These are phyloP conservation scores for Sycophila sp. DNA, from an alignment of 1,140 invertebrate species.

Conservation along the genomic window DNA sequence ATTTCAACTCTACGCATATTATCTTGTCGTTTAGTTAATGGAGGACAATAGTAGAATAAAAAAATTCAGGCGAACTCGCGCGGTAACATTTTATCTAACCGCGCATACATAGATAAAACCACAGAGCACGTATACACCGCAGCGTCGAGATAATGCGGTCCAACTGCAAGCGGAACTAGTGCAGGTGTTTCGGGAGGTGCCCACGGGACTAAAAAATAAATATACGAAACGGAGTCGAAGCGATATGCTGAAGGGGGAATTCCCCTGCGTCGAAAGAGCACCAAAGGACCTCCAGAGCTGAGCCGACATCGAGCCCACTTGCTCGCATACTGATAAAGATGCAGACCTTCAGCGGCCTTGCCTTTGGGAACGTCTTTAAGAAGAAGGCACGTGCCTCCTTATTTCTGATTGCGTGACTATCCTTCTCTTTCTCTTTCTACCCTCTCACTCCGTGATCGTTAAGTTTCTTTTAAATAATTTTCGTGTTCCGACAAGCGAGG, in stretches of 20 bases:
- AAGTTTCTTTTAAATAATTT: too few species aligned
- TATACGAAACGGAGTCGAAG: not conserved
- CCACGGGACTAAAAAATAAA: not conserved
- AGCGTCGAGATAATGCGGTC: not conserved
- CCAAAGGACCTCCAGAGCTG: slow-evolving; percentile 1
- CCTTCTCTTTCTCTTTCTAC: slow-evolving; percentile 6
- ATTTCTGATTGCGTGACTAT: not conserved
- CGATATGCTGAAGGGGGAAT: slow-evolving; percentile 16
- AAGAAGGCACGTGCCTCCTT: slow-evolving; percentile 55
- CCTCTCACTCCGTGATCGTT: not conserved
- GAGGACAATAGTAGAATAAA: too few species aligned
- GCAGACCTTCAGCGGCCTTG: slow-evolving; percentile 55
- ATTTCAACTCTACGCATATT: too few species aligned
- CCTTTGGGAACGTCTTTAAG: slow-evolving; percentile 56
- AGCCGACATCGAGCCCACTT: not conserved
- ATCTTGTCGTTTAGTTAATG: too few species aligned
- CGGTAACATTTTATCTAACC: too few species aligned
- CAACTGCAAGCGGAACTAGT: not conserved
- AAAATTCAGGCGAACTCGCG: too few species aligned
- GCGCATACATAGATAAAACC: too few species aligned
- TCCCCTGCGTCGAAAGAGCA: not conserved
- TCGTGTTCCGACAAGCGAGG: too few species aligned
- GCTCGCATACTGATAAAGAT: slow-evolving; percentile 42
- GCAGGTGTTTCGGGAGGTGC: too few species aligned
- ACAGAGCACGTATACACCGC: too few species aligned